A percentile compares a stretch with the other conserved stretches of the same genome.
Evolutionary conservation across 2,888 invertebrate genomes (phyloP).

Genomic region (Paralinhomoeus sp.): DNA sequence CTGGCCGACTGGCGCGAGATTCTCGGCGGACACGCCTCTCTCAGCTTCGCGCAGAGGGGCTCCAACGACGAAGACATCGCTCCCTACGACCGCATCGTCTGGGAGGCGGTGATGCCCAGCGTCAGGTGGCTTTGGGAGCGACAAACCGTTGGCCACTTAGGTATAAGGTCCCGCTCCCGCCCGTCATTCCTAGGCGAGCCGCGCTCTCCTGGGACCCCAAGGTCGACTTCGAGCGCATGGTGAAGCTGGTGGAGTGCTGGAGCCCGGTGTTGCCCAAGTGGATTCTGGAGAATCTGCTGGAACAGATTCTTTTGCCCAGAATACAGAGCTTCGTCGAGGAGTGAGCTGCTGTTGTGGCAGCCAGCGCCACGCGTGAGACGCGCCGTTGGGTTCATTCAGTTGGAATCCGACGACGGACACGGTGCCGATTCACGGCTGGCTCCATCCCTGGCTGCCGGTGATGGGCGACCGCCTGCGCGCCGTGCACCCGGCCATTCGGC

Average conservation of each 20-base stretch:
- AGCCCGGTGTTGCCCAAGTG: slow-evolving; percentile 51
- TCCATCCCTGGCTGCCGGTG: slow-evolving; percentile 78
- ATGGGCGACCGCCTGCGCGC: slow-evolving; percentile 40
- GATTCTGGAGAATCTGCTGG: slow-evolving; percentile 56
- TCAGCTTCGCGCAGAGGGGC: too few species aligned
- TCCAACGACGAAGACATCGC: too few species aligned
- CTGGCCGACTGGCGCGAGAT: too few species aligned
- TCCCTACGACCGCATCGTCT: too few species aligned
- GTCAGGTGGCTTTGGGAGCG: too few species aligned
- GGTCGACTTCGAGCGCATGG: slow-evolving; percentile 38
- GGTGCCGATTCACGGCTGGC: slow-evolving; percentile 84
- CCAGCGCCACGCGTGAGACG: background rate
- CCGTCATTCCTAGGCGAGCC: too few species aligned
- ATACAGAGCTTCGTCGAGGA: slow-evolving; percentile 46
- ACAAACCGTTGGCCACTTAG: too few species aligned
- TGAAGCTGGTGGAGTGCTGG: slow-evolving; percentile 59
- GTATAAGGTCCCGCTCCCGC: too few species aligned
- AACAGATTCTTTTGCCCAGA: slow-evolving; percentile 51
- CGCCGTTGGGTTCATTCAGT: slow-evolving; percentile 3
- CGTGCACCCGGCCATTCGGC: slow-evolving; percentile 68
- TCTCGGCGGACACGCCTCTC: too few species aligned
- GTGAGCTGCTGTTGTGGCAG: background rate
- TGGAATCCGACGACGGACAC: slow-evolving; percentile 93
- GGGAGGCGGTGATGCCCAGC: too few species aligned
- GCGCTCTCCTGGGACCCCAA: too few species aligned